A percentile compares a stretch with the other conserved stretches of the same genome.
These are phyloP conservation scores for Megalops atlanticus DNA, from an alignment of 2,113 vertebrate species.

Conservation along the genomic window DNA sequence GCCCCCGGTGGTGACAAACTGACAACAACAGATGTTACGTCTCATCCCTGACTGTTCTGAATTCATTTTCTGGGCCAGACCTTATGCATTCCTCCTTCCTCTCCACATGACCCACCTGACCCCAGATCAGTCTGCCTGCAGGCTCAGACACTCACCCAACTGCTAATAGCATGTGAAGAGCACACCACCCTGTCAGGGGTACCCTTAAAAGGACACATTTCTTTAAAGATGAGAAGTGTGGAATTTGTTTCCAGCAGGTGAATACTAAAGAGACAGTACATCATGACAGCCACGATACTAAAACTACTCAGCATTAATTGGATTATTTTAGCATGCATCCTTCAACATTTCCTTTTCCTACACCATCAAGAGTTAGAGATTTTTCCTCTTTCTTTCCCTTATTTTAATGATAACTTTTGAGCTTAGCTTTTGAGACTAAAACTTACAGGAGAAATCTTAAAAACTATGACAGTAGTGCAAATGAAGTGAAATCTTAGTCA, in stretches of 20 bases:
- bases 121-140: slow-evolving; percentile 6
- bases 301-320: too few relatives aligned
- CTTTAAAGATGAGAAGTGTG: background rate
- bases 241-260: background rate
- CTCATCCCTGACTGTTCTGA: slow-evolving; percentile 22
- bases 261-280: background rate
- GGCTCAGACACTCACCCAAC: slow-evolving; percentile 1
- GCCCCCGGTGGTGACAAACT: slow-evolving; percentile 23
- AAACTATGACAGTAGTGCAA: background rate
- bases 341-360: too few relatives aligned
- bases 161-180: slow-evolving; percentile 6
- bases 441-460: background rate
- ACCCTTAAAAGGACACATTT: background rate
- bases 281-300: background rate
- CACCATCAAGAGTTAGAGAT: too few relatives aligned
- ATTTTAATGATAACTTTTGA: too few relatives aligned
- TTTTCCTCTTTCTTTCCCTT: too few relatives aligned
- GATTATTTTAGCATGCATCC: too few relatives aligned
- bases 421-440: background rate
- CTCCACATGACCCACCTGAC: slow-evolving; percentile 13
- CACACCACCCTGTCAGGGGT: background rate
- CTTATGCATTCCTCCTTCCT: slow-evolving; percentile 9
- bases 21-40: slow-evolving; percentile 25
- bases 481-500: background rate
- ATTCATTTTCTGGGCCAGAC: slow-evolving; percentile 21